Percentiles rank a stretch among this genome's conserved stretches.
These are phyloP conservation scores for Lasius fuliginosus DNA, from an alignment of 2,888 invertebrate genomes.

Conservation along the genomic window DNA sequence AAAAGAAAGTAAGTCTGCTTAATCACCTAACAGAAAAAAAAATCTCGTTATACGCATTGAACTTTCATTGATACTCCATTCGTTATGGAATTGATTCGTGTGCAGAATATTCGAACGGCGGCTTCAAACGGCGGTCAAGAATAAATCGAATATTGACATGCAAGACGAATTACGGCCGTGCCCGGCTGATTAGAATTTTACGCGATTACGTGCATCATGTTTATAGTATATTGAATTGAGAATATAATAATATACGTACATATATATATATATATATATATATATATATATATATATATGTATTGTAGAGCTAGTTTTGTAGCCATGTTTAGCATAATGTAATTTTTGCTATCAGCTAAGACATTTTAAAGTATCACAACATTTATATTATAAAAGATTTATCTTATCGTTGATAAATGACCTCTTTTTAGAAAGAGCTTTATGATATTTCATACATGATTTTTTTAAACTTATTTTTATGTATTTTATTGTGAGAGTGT, in stretches of 20 bases:
- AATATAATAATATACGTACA: conserved; percentile 10
- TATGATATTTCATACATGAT: not conserved
- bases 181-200: conserved; percentile 43
- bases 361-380: not conserved
- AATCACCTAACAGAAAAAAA: not conserved
- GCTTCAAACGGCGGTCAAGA: not conserved
- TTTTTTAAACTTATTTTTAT: not conserved
- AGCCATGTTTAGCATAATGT: not conserved
- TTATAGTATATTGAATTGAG: not conserved
- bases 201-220: conserved; percentile 18
- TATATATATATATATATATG: not conserved
- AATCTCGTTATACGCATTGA: not conserved
- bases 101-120: not conserved
- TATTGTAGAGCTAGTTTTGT: not conserved
- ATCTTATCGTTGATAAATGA: not conserved
- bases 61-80: conserved; percentile 20
- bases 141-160: conserved; percentile 26
- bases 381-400: not conserved
- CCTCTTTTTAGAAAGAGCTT: not conserved
- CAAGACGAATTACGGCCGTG: conserved; percentile 13
- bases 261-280: not conserved
- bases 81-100: not conserved
- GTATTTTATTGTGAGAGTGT: not conserved
- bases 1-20: not conserved
- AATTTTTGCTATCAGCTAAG: not conserved